phyloP scores from a whole-genome alignment of 2,888 invertebrate genomes.

The Synergus itoensis region DNA sequence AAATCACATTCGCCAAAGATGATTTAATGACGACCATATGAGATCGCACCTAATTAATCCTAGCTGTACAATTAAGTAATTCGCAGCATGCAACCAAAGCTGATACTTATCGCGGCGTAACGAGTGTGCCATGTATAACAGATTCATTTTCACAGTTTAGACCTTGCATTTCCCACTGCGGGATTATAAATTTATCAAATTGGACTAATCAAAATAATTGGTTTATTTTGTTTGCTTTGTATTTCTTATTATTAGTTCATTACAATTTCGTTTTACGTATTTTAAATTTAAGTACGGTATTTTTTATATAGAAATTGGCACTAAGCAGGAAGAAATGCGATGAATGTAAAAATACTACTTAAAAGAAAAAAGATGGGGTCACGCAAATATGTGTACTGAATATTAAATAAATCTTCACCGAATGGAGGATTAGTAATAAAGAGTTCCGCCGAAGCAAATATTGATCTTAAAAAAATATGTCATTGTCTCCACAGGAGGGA shows the following conservation, averaged over 20 bases:
- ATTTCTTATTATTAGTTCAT: neutral
- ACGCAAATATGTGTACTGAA: neutral
- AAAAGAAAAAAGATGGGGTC: neutral
- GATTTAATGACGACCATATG: conserved; percentile 37
- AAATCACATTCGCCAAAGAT: neutral
- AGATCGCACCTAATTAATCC: conserved; percentile 26
- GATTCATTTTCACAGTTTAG: conserved; percentile 39
- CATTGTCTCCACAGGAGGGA: conserved; percentile 4
- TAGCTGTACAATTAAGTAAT: conserved; percentile 37
- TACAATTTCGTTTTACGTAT: neutral
- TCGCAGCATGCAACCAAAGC: conserved; percentile 22
- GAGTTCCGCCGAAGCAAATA: neutral
- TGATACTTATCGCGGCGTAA: conserved; percentile 26
- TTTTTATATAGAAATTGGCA: neutral
- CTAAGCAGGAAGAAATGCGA: neutral
- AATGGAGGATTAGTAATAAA: conserved; percentile 26
- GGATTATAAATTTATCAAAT: conserved; percentile 15
- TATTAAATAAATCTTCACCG: conserved; percentile 7
- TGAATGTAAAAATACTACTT: neutral
- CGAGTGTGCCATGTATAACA: conserved; percentile 19
- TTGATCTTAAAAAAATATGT: conserved; percentile 17
- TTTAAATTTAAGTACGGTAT: neutral
- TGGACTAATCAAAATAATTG: neutral
- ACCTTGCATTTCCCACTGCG: conserved; percentile 14
- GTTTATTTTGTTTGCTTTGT: neutral